These are phyloP conservation scores for Bufotes viridis DNA, from an alignment of 2,797 vertebrate genomes.

Conservation along the genomic window DNA sequence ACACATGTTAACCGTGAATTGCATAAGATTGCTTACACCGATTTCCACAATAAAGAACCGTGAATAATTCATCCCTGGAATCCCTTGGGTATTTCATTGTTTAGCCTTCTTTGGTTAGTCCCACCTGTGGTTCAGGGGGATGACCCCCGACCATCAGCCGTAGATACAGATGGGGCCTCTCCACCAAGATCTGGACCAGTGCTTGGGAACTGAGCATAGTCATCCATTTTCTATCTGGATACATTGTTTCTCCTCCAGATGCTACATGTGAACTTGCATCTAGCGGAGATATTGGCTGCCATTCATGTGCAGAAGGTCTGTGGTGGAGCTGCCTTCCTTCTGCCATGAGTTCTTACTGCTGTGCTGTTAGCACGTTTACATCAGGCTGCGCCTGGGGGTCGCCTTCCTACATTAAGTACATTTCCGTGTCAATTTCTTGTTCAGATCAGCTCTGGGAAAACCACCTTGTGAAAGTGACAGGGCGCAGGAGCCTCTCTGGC, in stretches of 20 bases:
- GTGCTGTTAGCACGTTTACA: slow-evolving; percentile 49
- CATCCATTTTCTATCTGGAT: neutral
- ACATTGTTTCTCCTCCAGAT: slow-evolving; percentile 20
- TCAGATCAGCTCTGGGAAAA: slow-evolving; percentile 56
- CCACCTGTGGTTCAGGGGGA: slow-evolving; percentile 36
- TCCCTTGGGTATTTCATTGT: slow-evolving; percentile 5
- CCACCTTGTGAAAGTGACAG: slow-evolving; percentile 31
- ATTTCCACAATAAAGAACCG: slow-evolving; percentile 23
- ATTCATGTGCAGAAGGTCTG: slow-evolving; percentile 20
- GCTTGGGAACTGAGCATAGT: neutral
- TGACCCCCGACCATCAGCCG: slow-evolving; percentile 27
- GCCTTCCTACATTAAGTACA: slow-evolving; percentile 58
- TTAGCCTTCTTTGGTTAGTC: neutral
- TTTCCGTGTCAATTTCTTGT: slow-evolving; percentile 61
- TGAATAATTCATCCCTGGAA: slow-evolving; percentile 45
- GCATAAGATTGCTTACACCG: slow-evolving; percentile 27
- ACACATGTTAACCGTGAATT: slow-evolving; percentile 47
- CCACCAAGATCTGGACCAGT: neutral
- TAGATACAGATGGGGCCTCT: neutral
- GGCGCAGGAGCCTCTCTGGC: slow-evolving; percentile 13
- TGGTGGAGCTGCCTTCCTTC: slow-evolving; percentile 30
- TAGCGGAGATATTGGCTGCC: slow-evolving; percentile 9
- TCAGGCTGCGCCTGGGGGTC: slow-evolving; percentile 57
- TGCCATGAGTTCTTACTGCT: slow-evolving; percentile 30
- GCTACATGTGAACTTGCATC: slow-evolving; percentile 3